Evolutionary conservation across 2,113 vertebrate species (phyloP), one percentile per base, ranked within the genome.

Genomic region (Hemibagrus wyckioides): DNA sequence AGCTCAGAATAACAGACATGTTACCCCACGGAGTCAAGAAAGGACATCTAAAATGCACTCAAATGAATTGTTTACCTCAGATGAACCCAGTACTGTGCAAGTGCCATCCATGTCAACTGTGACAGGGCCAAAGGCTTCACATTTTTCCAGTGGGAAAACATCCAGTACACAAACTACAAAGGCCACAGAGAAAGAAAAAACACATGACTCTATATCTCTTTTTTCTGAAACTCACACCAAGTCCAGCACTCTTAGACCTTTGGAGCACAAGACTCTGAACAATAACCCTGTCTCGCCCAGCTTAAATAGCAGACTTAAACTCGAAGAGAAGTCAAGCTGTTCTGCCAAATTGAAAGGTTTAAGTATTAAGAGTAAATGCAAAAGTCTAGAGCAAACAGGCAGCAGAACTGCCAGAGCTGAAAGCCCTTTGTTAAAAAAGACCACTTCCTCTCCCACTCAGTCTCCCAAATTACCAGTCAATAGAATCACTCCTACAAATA

Each of bases 331-430:
- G 87, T 71, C 88, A 91, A 94, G 90, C 89, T 85, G 91, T 6
- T 92, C 93, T 25, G 94, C 95, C 44, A 97, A 95, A 92, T 90
- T 97, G 6, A 97, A 95, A 91, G 95, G 94, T 2, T 93, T 96
- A 9, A 94, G 88, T 73, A 91, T 96, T 88, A 98, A 96, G 91
- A 95, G 92, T 89, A 96, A 93, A 90, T 91, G 90, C 89, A 96
- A 93, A 89, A 52, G 85, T 80, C 89, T 90, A 0, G 96, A 97
- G 83, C 86, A 87, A 65, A 82, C 88, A 21, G 83, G 89, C 0
- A 17, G 89, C 3, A 91, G 82, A 86, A 0, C 82, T 0, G 71
- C 87, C 1, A 95, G 92, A 90, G 86, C 86, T 5, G 91, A 89
- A n/a, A 94, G 91, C 23, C 3, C 54, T 0, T 92, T 95, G 63